Evolutionary conservation across 2,888 invertebrate species (phyloP).

Genomic region (Eremobia ochroleuca): DNA sequence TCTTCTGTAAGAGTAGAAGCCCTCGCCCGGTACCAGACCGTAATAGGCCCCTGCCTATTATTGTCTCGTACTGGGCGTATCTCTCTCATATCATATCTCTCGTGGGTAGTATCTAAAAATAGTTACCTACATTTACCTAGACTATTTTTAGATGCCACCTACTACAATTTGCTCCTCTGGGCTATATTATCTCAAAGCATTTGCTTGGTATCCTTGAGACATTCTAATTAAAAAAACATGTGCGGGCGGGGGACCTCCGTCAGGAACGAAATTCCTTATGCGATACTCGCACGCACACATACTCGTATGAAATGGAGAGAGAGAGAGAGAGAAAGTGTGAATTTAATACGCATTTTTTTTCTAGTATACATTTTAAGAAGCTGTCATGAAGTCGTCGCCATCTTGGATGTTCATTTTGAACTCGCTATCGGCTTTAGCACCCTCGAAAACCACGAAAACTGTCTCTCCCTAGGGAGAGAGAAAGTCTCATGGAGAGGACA

Average conservation of each 20-base stretch:
- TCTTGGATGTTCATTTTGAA: too few species aligned
- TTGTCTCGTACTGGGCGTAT: neutral
- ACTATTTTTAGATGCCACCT: neutral
- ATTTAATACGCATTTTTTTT: too few species aligned
- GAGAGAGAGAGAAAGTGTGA: neutral
- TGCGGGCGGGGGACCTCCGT: neutral
- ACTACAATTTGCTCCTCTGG: neutral
- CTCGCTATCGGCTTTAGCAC: too few species aligned
- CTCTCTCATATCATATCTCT: neutral
- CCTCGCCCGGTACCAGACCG: neutral
- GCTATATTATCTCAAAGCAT: neutral
- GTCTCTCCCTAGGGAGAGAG: too few species aligned
- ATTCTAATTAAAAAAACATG: constrained; percentile 2
- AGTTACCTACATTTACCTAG: neutral
- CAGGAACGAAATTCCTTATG: neutral
- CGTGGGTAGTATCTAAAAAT: neutral
- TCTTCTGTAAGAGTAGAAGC: neutral
- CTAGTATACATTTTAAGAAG: too few species aligned
- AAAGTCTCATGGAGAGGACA: too few species aligned
- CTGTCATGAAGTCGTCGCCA: too few species aligned
- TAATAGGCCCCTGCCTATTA: neutral
- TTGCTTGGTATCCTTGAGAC: neutral
- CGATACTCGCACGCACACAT: neutral
- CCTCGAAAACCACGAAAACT: too few species aligned
- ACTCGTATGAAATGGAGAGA: neutral